Evolutionary conservation across 2,888 invertebrate species (phyloP), one percentile per base, ranked within the genome.

Genomic region (Eupeodes luniger): DNA sequence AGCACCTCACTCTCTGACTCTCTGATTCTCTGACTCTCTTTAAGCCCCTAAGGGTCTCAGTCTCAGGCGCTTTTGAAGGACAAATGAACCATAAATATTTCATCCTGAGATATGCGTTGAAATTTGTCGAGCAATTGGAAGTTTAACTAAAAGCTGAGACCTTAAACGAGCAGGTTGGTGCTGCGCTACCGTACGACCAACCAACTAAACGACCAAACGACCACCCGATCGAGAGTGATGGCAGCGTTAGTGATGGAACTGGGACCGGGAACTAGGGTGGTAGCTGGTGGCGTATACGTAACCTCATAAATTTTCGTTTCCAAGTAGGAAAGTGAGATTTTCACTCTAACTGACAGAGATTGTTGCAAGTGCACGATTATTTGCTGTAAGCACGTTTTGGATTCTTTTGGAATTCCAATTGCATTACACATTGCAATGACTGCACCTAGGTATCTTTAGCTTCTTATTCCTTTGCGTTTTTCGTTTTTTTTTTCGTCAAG

Each of bases 51-150:
- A 36, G 51, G 59, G 44, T 57, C 70, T 66, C 34, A 76, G 44
- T 57, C 70, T 66, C 34, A 76, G 79, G 59, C 62, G 34, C 47
- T 77, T 79, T 80, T 76, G 76, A 76, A 64, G 76, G 83, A 81
- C 79, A 61, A 64, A 51, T 70, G 75, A 55, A 80, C 74, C 80
- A 83, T 72, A 66, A 83, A 80, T 83, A 87, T 80, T 87, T 83
- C 72, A 76, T 79, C 69, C 80, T 64, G 75, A 77, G 70, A 83
- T 83, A 75, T 83, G 86, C 86, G 86, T 83, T 79, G 76, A 83
- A 87, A 80, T 80, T 83, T 72, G 76, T 75, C 53, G 76, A 83
- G 83, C 47, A 69, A 75, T 79, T 27, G 51, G 10, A 64, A 82
- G 53, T 86, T 78, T 70, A 82, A 78, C 82, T 61, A 55, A 74